Evolutionary conservation across 2,797 vertebrate genomes (phyloP), one percentile per base, ranked within the genome.

Genomic region (Chiloscyllium punctatum): DNA sequence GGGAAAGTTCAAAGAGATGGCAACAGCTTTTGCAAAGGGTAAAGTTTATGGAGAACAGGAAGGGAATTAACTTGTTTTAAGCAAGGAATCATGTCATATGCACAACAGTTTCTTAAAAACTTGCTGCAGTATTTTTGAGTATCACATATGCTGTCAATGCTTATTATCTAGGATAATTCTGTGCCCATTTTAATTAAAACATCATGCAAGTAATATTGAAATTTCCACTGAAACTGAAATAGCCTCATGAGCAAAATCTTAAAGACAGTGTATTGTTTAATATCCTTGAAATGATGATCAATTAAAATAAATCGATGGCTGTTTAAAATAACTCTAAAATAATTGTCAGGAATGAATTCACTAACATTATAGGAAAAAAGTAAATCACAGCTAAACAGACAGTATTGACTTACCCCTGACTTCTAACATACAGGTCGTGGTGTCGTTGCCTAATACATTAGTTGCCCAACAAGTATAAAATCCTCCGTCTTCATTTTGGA

Each of bases 391-490:
- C 66, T 69, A 42, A 27, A 42, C n/a, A 92, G 66, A 69, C 33
- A 23, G 37, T 23, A 42, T 92, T 4, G 16, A 94, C 51, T 95
- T 97, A 99, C 99, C 98, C 98, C 98, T 98, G 96, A 99, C 98
- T 95, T 98, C 97, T 95, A 99, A 97, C 74, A 96, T 97, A 51
- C 98, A 98, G 8, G 97, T 97, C 53, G 99, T 97, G 30, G 98
- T 98, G 0, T 98, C 97, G 57, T 97, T 97, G 9, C 99, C 99
- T 95, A 98, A 98, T 0, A 97, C 97, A 96, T 99, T 99, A 96
- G 98, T 97, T 94, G 98, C 98, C 96, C 98, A 98, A 96, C 99
- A 99, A 0, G 97, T 98, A 27, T 99, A 99, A 0, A 98, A 98
- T 0, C 99, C 99, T 0, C 97, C 96, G 95, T 99, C 99, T 0